phyloP scores from a whole-genome alignment of 2,113 vertebrate species.

The Myrmophylax atrothorax region DNA sequence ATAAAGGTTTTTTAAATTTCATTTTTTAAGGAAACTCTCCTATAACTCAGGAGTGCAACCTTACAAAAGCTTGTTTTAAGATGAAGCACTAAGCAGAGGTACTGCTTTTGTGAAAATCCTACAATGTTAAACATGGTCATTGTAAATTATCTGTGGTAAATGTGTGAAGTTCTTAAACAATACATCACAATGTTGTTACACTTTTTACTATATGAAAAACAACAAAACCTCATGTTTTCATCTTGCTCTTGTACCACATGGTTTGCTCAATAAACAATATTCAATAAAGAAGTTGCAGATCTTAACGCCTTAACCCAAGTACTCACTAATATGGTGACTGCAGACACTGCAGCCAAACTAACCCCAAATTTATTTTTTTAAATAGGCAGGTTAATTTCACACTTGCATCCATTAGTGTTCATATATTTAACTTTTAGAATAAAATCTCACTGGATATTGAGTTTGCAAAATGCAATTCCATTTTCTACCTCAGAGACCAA shows the following conservation, averaged over 20 bases:
- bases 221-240: neutral
- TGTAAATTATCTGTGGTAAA: neutral
- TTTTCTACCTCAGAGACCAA: neutral
- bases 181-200: neutral
- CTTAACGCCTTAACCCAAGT: neutral
- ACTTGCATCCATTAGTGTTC: neutral
- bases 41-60: neutral
- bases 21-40: neutral
- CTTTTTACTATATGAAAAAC: neutral
- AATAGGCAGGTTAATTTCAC: neutral
- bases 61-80: neutral
- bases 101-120: neutral
- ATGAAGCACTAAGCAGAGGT: neutral
- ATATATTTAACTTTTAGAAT: neutral
- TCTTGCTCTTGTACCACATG: neutral
- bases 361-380: neutral
- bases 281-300: neutral
- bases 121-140: neutral
- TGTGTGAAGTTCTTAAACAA: neutral
- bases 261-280: neutral
- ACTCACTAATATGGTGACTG: neutral
- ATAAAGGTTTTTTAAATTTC: neutral
- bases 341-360: neutral
- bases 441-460: neutral
- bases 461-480: neutral